These are phyloP conservation scores for Idaea dimidiata DNA, from an alignment of 2,888 invertebrate genomes.

Conservation along the genomic window DNA sequence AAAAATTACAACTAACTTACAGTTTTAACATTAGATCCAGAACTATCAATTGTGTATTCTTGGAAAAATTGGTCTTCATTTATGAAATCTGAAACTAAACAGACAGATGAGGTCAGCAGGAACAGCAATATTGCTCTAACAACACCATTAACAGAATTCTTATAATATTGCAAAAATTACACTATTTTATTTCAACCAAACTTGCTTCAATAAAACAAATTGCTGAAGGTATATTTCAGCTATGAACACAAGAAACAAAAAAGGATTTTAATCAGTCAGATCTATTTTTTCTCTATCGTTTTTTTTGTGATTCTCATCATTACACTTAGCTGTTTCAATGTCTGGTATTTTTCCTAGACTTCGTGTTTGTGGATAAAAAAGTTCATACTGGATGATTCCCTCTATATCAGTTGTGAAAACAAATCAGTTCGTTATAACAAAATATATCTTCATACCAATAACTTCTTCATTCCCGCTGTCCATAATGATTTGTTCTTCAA, in stretches of 20 bases:
- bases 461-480: slow-evolving; percentile 70
- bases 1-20: slow-evolving; percentile 36
- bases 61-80: slow-evolving; percentile 63
- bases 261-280: too few relatives aligned
- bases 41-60: slow-evolving; percentile 46
- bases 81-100: slow-evolving; percentile 64
- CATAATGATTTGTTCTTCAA: slow-evolving; percentile 65
- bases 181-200: too few relatives aligned
- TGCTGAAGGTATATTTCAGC: too few relatives aligned
- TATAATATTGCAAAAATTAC: too few relatives aligned
- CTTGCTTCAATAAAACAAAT: too few relatives aligned
- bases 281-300: too few relatives aligned
- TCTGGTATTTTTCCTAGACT: too few relatives aligned
- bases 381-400: not conserved
- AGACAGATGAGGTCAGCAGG: slow-evolving; percentile 1
- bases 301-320: too few relatives aligned
- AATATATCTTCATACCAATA: slow-evolving; percentile 49
- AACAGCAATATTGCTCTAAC: not conserved
- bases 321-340: too few relatives aligned
- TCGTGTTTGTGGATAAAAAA: not conserved
- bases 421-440: not conserved
- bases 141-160: slow-evolving; percentile 5
- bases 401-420: too few relatives aligned
- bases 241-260: too few relatives aligned
- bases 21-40: slow-evolving; percentile 27